Evolutionary conservation across 2,888 invertebrate species (phyloP).

Genomic region (Actias luna): DNA sequence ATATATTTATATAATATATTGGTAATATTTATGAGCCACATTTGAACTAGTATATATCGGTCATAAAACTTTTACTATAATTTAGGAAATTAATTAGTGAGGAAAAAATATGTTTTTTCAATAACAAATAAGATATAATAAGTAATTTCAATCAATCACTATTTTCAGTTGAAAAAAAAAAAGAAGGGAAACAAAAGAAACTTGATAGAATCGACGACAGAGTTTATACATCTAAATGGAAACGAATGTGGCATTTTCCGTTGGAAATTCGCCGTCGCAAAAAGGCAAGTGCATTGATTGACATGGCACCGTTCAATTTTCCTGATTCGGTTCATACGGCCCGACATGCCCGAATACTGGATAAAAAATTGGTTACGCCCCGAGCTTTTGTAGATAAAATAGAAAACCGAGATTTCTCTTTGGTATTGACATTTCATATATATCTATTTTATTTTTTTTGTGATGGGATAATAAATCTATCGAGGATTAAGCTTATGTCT

Average conservation of each 20-base stretch:
- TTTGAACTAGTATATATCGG: no score
- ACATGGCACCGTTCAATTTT: constrained; percentile 33
- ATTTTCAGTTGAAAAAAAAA: not conserved
- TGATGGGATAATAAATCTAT: no score
- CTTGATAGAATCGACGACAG: not conserved
- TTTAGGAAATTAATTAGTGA: no score
- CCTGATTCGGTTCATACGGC: constrained; percentile 24
- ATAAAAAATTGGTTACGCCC: constrained; percentile 7
- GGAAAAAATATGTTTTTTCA: no score
- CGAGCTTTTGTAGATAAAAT: constrained; percentile 9
- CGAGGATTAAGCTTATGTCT: no score
- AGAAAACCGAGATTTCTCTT: constrained; percentile 9
- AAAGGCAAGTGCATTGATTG: constrained; percentile 27
- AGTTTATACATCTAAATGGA: constrained; percentile 2
- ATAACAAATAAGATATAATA: no score
- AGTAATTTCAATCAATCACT: no score
- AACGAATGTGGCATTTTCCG: constrained; percentile 8
- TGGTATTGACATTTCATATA: not conserved
- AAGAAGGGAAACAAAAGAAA: not conserved
- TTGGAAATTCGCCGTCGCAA: constrained; percentile 14
- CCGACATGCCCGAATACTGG: not conserved
- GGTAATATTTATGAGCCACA: no score
- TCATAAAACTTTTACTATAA: no score
- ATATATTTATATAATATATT: no score
- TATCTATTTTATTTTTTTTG: not conserved